Percentiles rank a stretch among this genome's conserved stretches.
These are phyloP conservation scores for Drosophila gunungcola DNA, from an alignment of 1,140 invertebrate genomes.

Conservation along the genomic window DNA sequence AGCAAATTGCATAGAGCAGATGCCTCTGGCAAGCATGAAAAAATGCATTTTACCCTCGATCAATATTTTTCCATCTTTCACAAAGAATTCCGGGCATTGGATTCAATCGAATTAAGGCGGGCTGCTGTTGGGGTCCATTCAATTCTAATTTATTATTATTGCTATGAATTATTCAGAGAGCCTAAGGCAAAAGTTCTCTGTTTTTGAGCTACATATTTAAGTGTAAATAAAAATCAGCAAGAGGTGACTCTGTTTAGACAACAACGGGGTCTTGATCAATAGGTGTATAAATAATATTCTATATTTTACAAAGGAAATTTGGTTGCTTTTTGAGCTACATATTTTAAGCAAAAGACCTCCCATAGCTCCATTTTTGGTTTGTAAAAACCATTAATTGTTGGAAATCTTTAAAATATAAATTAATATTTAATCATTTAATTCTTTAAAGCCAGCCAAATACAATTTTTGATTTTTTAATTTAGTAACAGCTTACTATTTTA, in stretches of 20 bases:
- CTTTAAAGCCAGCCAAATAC: too few species aligned
- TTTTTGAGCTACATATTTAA: neutral
- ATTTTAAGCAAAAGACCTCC: too few species aligned
- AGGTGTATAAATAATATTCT: neutral
- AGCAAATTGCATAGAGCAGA: conserved; percentile 73
- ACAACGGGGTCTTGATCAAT: too few species aligned
- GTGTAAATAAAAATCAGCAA: neutral
- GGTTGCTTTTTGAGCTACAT: too few species aligned
- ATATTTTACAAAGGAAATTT: neutral
- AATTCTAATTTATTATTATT: conserved; percentile 43
- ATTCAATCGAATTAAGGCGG: conserved; percentile 13
- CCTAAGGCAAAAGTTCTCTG: conserved; percentile 1
- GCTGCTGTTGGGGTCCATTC: conserved; percentile 4
- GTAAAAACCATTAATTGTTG: too few species aligned
- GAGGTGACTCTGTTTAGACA: too few species aligned
- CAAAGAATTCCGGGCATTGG: conserved; percentile 5
- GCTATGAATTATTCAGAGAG: conserved; percentile 22
- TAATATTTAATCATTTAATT: too few species aligned
- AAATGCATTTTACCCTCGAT: conserved; percentile 9
- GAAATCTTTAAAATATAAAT: too few species aligned
- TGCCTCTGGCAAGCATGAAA: conserved; percentile 29
- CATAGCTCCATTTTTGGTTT: too few species aligned
- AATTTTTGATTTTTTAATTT: too few species aligned
- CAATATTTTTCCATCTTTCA: conserved; percentile 31
- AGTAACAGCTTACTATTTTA: too few species aligned